Base-by-base conservation (phyloP, 2,113 vertebrate genomes). In the Dasyurus viverrinus region DNA sequence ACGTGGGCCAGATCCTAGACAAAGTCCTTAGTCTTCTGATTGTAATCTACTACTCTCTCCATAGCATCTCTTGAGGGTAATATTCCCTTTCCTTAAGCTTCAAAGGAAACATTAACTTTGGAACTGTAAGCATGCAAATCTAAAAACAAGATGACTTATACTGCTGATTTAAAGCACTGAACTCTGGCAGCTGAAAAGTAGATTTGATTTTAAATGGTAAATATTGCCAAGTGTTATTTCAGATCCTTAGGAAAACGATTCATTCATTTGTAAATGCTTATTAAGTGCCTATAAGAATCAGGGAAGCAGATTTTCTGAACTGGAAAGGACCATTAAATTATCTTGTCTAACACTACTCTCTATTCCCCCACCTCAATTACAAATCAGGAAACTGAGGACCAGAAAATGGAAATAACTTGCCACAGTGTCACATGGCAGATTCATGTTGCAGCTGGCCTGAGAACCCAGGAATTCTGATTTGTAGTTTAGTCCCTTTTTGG, bases 181-280 rank as follows among this genome's bases (percentile, higher is more conserved):
- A 95, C 96, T 93, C 93, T 96, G 76, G 94, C 53, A 94, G 47
- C 93, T 97, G 92, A 96, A 96, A 97, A 91, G 93, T 96, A 96
- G 94, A 94, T 96, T 94, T 94, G 55, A 96, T 94, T 97, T 97
- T 96, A 90, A 91, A 97, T 95, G 92, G 68, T 42, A 94, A 97
- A 94, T 92, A 94, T 90, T 46, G 94, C 95, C 89, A 53, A 52
- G n/a, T 97, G 55, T 89, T 92, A 94, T 91, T 93, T 94, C 26
- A 95, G 84, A 54, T 96, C 95, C 97, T 94, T 96, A 84, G 19
- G 68, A 84, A 84, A 84, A 84, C 68, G 42, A 84, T 26, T 84
- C 19, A 42, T 42, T 84, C 19, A 8, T 84, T 84, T 42, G 68
- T 84, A 23, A 84, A 84, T 84, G 16, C 68, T 84, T 42, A 42